Conservation (phyloP, 2,888 invertebrate genomes). For the Drosophila meridiana region DNA sequence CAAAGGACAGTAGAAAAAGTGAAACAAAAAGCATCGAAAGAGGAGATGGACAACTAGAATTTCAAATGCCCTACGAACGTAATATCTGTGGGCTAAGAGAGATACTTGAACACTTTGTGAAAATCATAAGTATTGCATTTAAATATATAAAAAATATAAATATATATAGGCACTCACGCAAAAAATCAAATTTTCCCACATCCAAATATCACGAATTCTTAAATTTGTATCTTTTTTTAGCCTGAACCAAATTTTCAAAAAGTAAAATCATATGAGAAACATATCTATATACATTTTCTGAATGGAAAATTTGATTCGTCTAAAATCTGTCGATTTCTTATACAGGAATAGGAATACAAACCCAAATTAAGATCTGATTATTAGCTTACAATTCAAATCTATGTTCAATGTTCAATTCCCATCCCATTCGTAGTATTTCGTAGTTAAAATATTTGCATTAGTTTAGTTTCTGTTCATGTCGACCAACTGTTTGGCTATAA, state of each 20-base stretch:
- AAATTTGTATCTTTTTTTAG: neutral
- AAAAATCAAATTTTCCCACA: neutral
- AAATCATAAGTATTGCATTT: no score
- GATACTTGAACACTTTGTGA: no score
- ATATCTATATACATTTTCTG: neutral
- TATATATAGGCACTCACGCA: no score
- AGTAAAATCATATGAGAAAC: neutral
- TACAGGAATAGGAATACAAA: no score
- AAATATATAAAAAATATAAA: no score
- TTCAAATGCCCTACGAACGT: slow-evolving; percentile 22
- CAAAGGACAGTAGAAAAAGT: slow-evolving; percentile 35
- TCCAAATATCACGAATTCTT: neutral
- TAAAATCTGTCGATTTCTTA: no score
- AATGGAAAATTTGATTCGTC: neutral
- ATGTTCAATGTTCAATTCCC: neutral
- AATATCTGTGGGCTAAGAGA: no score
- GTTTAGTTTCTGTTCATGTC: neutral
- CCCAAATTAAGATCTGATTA: neutral
- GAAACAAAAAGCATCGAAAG: slow-evolving; percentile 14
- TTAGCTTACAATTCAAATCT: neutral
- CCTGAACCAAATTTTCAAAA: neutral
- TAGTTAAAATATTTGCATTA: neutral
- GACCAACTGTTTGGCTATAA: neutral
- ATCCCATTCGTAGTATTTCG: neutral
- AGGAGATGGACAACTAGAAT: neutral